Conservation (phyloP, 2,113 vertebrate species). For the Pseudorectes ferrugineus region DNA sequence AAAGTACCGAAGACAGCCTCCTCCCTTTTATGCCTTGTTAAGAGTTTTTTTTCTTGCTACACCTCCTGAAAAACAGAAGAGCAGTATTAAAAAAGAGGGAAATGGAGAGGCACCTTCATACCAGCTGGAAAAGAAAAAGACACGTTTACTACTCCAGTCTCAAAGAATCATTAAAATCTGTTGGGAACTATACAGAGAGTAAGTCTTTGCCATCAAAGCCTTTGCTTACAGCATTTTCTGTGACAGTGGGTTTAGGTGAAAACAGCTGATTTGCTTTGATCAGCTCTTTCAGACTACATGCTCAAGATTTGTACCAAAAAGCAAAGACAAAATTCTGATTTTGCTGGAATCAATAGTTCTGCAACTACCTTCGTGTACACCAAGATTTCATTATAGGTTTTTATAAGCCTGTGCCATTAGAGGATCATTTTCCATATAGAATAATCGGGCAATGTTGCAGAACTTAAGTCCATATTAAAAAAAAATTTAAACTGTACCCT, state of each 20-base stretch:
- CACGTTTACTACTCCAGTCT: neutral
- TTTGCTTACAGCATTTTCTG: neutral
- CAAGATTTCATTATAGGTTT: neutral
- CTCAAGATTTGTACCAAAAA: neutral
- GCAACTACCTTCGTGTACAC: accelerated
- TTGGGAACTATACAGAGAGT: neutral
- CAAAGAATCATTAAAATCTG: neutral
- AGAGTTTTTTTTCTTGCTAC: neutral
- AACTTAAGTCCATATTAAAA: neutral
- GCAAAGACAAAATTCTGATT: neutral
- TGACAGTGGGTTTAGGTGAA: neutral
- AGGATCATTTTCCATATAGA: neutral
- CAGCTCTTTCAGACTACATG: neutral
- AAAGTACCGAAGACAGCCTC: neutral
- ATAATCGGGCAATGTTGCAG: neutral
- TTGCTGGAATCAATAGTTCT: neutral
- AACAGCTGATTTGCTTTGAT: neutral
- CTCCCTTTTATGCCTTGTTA: neutral
- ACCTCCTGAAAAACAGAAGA: neutral
- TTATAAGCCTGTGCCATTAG: neutral
- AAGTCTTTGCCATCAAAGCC: neutral
- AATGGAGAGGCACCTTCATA: neutral
- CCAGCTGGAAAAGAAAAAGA: neutral
- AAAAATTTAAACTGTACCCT: neutral
- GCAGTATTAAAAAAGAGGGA: neutral